Conservation (phyloP, 1,140 invertebrate genomes). For the Platyscapa corneri region DNA sequence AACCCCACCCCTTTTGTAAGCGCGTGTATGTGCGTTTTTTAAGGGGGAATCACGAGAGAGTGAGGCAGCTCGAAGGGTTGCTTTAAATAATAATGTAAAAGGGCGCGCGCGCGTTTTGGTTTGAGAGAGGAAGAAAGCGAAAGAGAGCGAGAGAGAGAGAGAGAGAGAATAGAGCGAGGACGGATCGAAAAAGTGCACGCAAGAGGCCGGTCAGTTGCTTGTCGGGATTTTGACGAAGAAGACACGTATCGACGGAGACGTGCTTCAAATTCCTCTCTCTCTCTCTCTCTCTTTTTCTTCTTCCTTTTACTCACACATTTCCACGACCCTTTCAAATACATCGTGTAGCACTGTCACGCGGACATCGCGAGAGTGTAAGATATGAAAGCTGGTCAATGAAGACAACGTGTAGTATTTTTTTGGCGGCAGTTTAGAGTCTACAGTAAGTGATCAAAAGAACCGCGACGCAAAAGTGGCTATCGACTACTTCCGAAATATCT, state of each 20-base stretch:
- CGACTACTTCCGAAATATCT: background rate
- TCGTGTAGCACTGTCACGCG: background rate
- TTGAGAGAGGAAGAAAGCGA: slow-evolving; percentile 22
- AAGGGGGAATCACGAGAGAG: slow-evolving; percentile 25
- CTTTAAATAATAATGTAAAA: slow-evolving; percentile 72
- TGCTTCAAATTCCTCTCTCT: background rate
- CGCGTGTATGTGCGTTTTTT: slow-evolving; percentile 38
- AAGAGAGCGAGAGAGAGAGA: slow-evolving; percentile 21
- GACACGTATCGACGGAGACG: slow-evolving; percentile 29
- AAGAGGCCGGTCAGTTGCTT: slow-evolving; percentile 46
- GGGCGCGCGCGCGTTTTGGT: slow-evolving; percentile 14
- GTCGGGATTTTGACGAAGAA: slow-evolving; percentile 44
- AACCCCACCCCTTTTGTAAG: slow-evolving; percentile 46
- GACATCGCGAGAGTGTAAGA: background rate
- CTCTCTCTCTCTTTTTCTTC: background rate
- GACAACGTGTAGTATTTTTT: background rate
- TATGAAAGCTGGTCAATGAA: background rate
- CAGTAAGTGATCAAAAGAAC: background rate
- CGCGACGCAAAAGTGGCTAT: background rate
- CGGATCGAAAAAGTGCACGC: slow-evolving; percentile 39
- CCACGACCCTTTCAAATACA: background rate
- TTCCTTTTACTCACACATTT: background rate
- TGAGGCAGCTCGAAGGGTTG: slow-evolving; percentile 68
- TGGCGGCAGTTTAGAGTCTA: background rate
- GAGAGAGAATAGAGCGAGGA: slow-evolving; percentile 34